phyloP scores from a whole-genome alignment of 2,888 invertebrate genomes.

The Coremacera marginata region DNA sequence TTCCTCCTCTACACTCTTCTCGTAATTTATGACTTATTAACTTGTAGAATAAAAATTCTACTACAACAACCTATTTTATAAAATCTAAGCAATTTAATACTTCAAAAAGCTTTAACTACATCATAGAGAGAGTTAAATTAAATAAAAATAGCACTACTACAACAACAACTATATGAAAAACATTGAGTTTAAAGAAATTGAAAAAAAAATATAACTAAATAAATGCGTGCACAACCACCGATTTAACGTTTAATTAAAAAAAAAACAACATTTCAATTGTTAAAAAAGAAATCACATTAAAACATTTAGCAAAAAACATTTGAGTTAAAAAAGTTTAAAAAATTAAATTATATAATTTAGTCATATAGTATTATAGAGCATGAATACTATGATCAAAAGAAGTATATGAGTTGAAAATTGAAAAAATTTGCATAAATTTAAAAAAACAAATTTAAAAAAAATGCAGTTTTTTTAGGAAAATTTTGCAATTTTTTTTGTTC shows the following conservation, averaged over 20 bases:
- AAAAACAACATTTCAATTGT: slow-evolving; percentile 25
- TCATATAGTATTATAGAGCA: too few relatives aligned
- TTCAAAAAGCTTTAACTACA: too few relatives aligned
- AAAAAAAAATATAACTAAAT: slow-evolving; percentile 49
- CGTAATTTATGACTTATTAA: too few relatives aligned
- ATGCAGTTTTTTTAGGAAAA: slow-evolving; percentile 12
- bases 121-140: too few relatives aligned
- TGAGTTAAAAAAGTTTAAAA: not conserved
- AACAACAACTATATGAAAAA: slow-evolving; percentile 59
- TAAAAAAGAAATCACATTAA: slow-evolving; percentile 45
- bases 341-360: not conserved
- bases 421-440: not conserved
- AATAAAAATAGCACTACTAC: too few relatives aligned
- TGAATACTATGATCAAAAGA: too few relatives aligned
- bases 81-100: too few relatives aligned
- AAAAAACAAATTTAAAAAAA: not conserved
- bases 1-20: too few relatives aligned
- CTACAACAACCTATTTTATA: too few relatives aligned
- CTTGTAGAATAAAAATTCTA: too few relatives aligned
- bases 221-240: slow-evolving; percentile 69
- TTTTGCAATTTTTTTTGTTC: slow-evolving; percentile 31
- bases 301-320: slow-evolving; percentile 47
- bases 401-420: not conserved
- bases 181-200: slow-evolving; percentile 46
- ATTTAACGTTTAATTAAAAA: slow-evolving; percentile 44